Conservation (phyloP, 2,888 invertebrate genomes). For the Nesidiocoris tenuis region DNA sequence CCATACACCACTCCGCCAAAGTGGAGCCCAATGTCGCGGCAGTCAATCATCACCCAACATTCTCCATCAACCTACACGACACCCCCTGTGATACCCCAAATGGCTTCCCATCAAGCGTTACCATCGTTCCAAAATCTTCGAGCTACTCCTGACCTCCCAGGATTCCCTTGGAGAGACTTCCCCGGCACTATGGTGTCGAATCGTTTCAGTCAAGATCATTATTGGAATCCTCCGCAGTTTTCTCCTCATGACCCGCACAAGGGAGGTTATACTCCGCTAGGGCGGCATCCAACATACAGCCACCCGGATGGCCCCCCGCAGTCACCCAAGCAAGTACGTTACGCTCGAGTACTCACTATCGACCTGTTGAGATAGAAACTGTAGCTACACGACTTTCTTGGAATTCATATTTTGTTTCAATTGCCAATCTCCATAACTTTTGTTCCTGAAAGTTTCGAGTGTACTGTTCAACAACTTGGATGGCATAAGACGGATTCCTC, state of each 20-base stretch:
- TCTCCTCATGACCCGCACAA: not conserved
- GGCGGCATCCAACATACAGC: not conserved
- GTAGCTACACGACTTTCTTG: too few species aligned
- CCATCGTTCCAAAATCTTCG: conserved; percentile 32
- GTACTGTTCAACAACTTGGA: too few species aligned
- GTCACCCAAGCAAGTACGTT: conserved; percentile 22
- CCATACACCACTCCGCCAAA: conserved; percentile 6
- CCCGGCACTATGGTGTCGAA: not conserved
- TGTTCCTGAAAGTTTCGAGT: too few species aligned
- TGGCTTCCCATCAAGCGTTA: conserved; percentile 13
- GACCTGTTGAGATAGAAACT: too few species aligned
- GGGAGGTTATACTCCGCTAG: not conserved
- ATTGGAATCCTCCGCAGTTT: conserved; percentile 6
- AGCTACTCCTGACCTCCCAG: not conserved
- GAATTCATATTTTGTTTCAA: too few species aligned
- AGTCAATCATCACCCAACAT: conserved; percentile 1
- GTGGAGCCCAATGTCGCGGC: conserved; percentile 27
- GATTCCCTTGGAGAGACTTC: conserved; percentile 14
- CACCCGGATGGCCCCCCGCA: not conserved
- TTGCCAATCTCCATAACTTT: too few species aligned
- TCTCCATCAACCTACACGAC: conserved; percentile 6
- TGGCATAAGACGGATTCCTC: too few species aligned
- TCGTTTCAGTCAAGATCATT: conserved; percentile 5
- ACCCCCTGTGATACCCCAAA: conserved; percentile 3
- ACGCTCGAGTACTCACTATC: not conserved